Evolutionary conservation across 2,888 invertebrate species (phyloP).

Genomic region (Pseudococcus longispinus): DNA sequence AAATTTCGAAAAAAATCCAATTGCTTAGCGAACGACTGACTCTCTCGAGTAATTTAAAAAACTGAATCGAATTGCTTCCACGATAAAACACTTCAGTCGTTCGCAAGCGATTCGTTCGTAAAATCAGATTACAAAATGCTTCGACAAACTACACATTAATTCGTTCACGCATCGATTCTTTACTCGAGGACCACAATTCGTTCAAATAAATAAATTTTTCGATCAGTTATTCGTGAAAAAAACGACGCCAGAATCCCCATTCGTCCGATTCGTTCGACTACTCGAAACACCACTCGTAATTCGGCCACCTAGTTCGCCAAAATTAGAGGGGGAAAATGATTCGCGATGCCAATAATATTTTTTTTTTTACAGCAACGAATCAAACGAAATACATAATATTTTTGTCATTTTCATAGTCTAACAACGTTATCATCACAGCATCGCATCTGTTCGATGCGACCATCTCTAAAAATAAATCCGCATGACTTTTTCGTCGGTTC

Average conservation of each 20-base stretch:
- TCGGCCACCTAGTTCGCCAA: not conserved
- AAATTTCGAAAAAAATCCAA: too few species aligned
- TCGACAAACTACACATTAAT: too few species aligned
- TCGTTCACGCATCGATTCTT: too few species aligned
- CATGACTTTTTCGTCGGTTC: not conserved
- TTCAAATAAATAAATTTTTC: too few species aligned
- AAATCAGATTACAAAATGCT: too few species aligned
- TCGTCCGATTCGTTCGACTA: not conserved
- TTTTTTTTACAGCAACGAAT: not conserved
- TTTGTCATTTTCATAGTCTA: not conserved
- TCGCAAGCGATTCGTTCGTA: not conserved
- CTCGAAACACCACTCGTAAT: not conserved
- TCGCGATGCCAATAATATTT: not conserved
- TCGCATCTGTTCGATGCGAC: not conserved
- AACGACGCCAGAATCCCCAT: not conserved
- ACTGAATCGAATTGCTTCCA: too few species aligned
- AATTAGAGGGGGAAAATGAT: not conserved
- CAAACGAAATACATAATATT: not conserved
- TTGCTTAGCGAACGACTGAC: too few species aligned
- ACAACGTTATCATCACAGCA: not conserved
- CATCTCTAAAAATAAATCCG: not conserved
- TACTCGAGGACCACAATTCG: too few species aligned
- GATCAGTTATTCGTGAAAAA: too few species aligned
- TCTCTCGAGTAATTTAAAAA: too few species aligned
- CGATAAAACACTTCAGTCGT: too few species aligned